Base-by-base conservation (phyloP, 2,888 invertebrate genomes). In the Boloria selene region DNA sequence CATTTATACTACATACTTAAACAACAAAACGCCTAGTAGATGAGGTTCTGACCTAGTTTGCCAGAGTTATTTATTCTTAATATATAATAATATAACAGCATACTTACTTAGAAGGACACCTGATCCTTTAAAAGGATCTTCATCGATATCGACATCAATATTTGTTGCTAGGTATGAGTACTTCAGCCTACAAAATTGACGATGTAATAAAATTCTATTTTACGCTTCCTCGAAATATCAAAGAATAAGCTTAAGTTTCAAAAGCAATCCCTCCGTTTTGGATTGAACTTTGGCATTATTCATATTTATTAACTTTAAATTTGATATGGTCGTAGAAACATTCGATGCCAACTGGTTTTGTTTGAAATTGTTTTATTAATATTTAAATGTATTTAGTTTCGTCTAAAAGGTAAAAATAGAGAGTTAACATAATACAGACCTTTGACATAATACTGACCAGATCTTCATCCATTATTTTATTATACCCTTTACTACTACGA, bases 1-100 rank as follows among this genome's bases (percentile, higher is more conserved):
- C 65, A 72, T 61, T 70, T 74, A 73, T 73, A 70, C 62, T 61
- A 56, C 45, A 63, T 64, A 70, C 72, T 79, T 76, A 75, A 73
- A 75, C 73, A 77, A 78, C 64, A 51, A 72, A 76, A 77, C 75
- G 70, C 75, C 73, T 73, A 67, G 73, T 76, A 75, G 66, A 61
- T 69, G 69, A 56, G 54, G 68, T 64, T 65, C 59, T 68, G 61
- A 53, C 49, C 53, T 53, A 16, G 16, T 31, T 38, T 26, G 3
- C 53, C 42, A 49, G 26, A 38, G 18, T 38, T 22, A 49, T 22
- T 38, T 61, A 54, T 50, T 60, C 55, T 22, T n/a, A 13, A 54
- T 45, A 62, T 38, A 56, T 61, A 59, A 60, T 50, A 61, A 64
- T 55, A 65, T 72, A 67, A 72, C 59, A 61, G 45, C 56, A 61